These are phyloP conservation scores for Mastigias papua DNA, from an alignment of 30 jellyfish, hydroid and myxozoan species.

Conservation along the genomic window DNA sequence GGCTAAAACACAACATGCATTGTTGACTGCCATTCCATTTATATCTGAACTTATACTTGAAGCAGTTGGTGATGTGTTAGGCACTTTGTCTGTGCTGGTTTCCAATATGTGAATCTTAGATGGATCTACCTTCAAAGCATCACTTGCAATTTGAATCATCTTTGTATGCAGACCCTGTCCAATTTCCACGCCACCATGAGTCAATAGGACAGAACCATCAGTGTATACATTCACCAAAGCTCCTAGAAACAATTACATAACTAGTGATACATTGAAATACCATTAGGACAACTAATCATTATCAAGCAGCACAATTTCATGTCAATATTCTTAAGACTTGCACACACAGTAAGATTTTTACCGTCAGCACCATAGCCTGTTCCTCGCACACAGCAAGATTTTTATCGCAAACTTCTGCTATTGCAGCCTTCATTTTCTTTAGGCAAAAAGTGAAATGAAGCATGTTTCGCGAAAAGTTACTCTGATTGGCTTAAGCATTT, in stretches of 20 bases:
- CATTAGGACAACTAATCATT: too few species aligned
- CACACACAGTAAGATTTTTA: too few species aligned
- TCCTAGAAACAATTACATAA: not conserved
- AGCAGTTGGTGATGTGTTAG: conserved; percentile 60
- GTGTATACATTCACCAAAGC: conserved; percentile 28
- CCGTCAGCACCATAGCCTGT: too few species aligned
- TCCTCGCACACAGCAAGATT: too few species aligned
- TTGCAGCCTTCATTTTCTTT: too few species aligned
- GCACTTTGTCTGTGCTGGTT: conserved; percentile 47
- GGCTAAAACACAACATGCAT: conserved; percentile 48
- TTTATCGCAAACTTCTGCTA: too few species aligned
- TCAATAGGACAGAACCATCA: conserved; percentile 49
- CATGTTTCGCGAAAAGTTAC: too few species aligned
- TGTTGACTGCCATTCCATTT: conserved; percentile 59
- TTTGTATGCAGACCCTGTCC: conserved; percentile 58
- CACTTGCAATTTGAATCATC: conserved; percentile 39
- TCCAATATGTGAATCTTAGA: conserved; percentile 38
- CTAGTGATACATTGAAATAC: too few species aligned
- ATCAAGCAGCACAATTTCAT: not conserved
- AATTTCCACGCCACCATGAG: conserved; percentile 54
- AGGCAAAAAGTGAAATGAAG: too few species aligned
- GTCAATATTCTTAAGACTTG: too few species aligned
- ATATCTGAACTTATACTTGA: conserved; percentile 66
- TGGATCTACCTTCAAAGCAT: conserved; percentile 13
- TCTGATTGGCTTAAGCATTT: too few species aligned